A percentile compares a stretch with the other conserved stretches of the same genome.
Conservation (phyloP, 1,140 invertebrate species). For the Coboldia fuscipes region DNA sequence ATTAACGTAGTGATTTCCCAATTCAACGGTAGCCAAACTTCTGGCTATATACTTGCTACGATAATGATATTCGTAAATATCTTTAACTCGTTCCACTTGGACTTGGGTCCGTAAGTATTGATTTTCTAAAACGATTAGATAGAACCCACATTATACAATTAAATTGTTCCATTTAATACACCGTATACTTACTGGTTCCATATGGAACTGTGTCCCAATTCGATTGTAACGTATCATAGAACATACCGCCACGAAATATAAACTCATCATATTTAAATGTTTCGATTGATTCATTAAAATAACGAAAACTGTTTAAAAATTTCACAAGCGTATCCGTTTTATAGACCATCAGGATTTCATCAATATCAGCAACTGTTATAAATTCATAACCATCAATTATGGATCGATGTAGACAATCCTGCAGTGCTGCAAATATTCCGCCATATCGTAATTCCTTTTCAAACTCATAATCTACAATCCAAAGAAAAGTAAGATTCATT, state of each 20-base stretch:
- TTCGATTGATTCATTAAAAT: slow-evolving; percentile 20
- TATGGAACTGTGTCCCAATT: no score
- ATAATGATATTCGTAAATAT: slow-evolving; percentile 28
- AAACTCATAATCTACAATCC: slow-evolving; percentile 15
- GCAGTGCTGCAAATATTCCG: slow-evolving; percentile 34
- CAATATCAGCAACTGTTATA: slow-evolving; percentile 33
- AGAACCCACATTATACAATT: slow-evolving; percentile 25
- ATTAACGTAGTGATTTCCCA: slow-evolving; percentile 42
- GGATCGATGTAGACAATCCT: slow-evolving; percentile 36
- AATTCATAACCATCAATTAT: slow-evolving; percentile 22
- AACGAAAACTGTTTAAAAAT: no score
- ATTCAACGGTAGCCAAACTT: slow-evolving; percentile 27
- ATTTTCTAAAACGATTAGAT: slow-evolving; percentile 18
- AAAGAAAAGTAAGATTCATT: no score
- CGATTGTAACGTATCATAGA: no score
- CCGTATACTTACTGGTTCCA: no score
- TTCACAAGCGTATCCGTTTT: slow-evolving; percentile 16
- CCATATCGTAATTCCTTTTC: slow-evolving; percentile 28
- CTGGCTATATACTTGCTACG: slow-evolving; percentile 38
- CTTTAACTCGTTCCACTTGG: slow-evolving; percentile 27
- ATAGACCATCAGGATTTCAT: slow-evolving; percentile 36
- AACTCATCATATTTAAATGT: slow-evolving; percentile 20
- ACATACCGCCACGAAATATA: slow-evolving; percentile 38
- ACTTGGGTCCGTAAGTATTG: slow-evolving; percentile 23
- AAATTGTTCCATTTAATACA: no score